Percentiles rank a stretch among this genome's conserved stretches.
These are phyloP conservation scores for Dasypus novemcinctus DNA, from an alignment of 2,113 vertebrate species.

Conservation along the genomic window DNA sequence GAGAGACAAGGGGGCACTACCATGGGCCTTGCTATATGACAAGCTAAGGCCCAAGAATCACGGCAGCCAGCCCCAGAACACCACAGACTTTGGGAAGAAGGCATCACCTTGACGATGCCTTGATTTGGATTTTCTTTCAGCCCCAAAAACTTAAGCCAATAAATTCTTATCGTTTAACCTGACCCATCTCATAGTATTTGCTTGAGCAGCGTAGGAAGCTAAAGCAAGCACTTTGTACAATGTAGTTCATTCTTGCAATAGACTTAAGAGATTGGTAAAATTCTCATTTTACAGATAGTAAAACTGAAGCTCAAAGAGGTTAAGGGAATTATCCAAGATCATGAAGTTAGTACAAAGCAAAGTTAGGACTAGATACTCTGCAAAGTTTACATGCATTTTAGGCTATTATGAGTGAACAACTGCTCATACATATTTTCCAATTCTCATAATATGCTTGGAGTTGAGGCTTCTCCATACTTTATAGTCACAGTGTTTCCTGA, in stretches of 20 bases:
- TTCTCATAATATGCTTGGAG: neutral
- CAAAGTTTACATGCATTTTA: neutral
- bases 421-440: neutral
- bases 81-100: too few species aligned
- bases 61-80: too few species aligned
- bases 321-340: constrained; percentile 3
- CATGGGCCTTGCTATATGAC: too few species aligned
- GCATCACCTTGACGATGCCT: too few species aligned
- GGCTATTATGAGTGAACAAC: neutral
- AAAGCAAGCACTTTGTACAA: neutral
- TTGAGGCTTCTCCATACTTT: neutral
- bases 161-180: too few species aligned
- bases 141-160: too few species aligned
- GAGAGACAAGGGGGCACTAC: too few species aligned
- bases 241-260: neutral
- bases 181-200: too few species aligned
- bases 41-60: too few species aligned
- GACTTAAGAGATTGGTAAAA: neutral
- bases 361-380: neutral
- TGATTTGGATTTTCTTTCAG: too few species aligned
- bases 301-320: neutral
- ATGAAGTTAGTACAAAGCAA: neutral
- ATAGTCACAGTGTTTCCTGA: neutral
- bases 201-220: too few species aligned
- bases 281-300: neutral